phyloP scores from a whole-genome alignment of 2,888 invertebrate species.

The Phragmatobia fuliginosa region DNA sequence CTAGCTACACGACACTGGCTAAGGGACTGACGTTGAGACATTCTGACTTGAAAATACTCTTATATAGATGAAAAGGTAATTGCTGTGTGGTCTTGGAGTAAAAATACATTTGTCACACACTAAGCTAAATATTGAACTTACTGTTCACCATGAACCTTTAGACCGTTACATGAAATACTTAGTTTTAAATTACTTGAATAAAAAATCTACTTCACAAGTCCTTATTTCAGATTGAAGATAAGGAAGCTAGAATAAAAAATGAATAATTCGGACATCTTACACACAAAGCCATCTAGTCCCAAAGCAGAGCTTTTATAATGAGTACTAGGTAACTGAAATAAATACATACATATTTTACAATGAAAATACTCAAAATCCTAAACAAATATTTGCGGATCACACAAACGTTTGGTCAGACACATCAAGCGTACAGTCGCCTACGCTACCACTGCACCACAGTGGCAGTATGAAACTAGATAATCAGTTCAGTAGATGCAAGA shows the following conservation, averaged over 20 bases:
- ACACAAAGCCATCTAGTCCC: no score
- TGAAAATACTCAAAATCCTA: no score
- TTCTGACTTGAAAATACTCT: constrained; percentile 15
- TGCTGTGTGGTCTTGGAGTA: constrained; percentile 21
- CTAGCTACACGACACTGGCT: constrained; percentile 50
- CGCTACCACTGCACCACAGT: no score
- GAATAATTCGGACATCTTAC: no score
- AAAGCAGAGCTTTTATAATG: no score
- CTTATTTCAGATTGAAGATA: not conserved
- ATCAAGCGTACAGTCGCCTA: no score
- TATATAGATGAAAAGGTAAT: constrained; percentile 4
- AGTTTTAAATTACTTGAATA: not conserved
- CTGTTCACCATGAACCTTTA: not conserved
- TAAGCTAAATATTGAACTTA: not conserved
- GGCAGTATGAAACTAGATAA: no score
- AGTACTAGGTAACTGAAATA: no score
- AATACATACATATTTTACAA: no score
- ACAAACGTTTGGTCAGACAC: no score
- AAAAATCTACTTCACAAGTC: not conserved
- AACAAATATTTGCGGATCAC: no score
- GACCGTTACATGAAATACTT: not conserved
- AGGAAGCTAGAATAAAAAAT: not conserved
- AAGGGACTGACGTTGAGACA: constrained; percentile 22
- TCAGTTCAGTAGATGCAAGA: no score
- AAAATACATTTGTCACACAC: constrained; percentile 15